Conservation (phyloP, 2,797 vertebrate species). For the Peromyscus aztecus region DNA sequence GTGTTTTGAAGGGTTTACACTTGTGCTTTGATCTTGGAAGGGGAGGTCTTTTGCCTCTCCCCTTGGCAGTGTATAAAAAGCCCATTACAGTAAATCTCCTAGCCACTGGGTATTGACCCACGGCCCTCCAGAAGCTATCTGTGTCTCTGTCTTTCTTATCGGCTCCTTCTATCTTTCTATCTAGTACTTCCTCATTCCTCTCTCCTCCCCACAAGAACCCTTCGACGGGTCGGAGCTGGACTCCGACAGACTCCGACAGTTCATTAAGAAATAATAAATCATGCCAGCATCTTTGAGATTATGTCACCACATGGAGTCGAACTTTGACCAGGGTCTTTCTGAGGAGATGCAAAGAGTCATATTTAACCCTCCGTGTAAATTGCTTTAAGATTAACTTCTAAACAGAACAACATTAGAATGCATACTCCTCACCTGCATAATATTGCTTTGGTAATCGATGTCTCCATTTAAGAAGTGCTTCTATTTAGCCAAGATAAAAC, state of each 20-base stretch:
- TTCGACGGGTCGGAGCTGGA: too few relatives aligned
- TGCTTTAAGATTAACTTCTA: conserved; percentile 84
- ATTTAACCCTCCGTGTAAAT: conserved; percentile 79
- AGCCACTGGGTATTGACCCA: too few relatives aligned
- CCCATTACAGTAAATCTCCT: too few relatives aligned
- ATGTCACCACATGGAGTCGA: background rate
- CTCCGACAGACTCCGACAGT: background rate
- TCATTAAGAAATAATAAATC: conserved; percentile 74
- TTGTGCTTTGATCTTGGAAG: too few relatives aligned
- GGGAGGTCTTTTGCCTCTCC: too few relatives aligned
- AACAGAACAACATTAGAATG: conserved; percentile 81
- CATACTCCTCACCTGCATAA: conserved; percentile 71
- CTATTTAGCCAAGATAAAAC: conserved; percentile 79
- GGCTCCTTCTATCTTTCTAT: too few relatives aligned
- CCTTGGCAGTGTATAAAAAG: too few relatives aligned
- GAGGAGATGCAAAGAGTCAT: conserved; percentile 60
- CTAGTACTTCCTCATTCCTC: too few relatives aligned
- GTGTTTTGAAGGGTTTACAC: too few relatives aligned
- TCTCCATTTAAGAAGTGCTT: conserved; percentile 76
- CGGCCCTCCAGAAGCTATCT: too few relatives aligned
- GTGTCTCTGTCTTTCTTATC: too few relatives aligned
- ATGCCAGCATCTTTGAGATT: conserved; percentile 11
- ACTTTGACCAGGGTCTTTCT: conserved; percentile 26
- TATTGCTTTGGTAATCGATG: conserved; percentile 75
- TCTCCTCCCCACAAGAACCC: too few relatives aligned